These are phyloP conservation scores for Platanista minor DNA, from an alignment of 2,113 vertebrate species.

Conservation along the genomic window DNA sequence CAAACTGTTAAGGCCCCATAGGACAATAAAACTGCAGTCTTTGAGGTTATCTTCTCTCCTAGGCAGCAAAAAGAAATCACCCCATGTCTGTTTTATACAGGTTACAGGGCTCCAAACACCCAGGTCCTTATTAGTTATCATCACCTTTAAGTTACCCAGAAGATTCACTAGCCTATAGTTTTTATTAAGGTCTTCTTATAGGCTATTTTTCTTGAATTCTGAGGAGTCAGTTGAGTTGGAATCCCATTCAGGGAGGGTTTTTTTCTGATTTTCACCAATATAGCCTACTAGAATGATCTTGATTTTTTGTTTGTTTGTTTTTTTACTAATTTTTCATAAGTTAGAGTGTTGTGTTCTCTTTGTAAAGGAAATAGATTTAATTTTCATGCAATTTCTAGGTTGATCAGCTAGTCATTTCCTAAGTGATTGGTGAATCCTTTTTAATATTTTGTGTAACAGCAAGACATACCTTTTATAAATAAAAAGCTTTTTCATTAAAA, in stretches of 20 bases:
- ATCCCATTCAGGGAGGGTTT: background rate
- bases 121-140: background rate
- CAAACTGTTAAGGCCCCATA: background rate
- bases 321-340: background rate
- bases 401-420: background rate
- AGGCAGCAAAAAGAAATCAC: background rate
- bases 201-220: background rate
- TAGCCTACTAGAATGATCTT: background rate
- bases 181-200: background rate
- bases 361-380: background rate
- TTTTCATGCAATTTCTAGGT: background rate
- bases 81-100: background rate
- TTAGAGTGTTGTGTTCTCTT: background rate
- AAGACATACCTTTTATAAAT: background rate
- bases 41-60: background rate
- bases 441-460: background rate
- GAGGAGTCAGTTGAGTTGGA: background rate
- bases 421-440: background rate
- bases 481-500: conserved; percentile 36
- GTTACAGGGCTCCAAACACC: too few relatives aligned
- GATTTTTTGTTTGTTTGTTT: too few relatives aligned
- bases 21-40: background rate
- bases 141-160: background rate
- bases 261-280: background rate
- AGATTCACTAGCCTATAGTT: background rate